Evolutionary conservation across 2,113 vertebrate genomes (phyloP), one percentile per base, ranked within the genome.

Genomic region (Phoxinus phoxinus): DNA sequence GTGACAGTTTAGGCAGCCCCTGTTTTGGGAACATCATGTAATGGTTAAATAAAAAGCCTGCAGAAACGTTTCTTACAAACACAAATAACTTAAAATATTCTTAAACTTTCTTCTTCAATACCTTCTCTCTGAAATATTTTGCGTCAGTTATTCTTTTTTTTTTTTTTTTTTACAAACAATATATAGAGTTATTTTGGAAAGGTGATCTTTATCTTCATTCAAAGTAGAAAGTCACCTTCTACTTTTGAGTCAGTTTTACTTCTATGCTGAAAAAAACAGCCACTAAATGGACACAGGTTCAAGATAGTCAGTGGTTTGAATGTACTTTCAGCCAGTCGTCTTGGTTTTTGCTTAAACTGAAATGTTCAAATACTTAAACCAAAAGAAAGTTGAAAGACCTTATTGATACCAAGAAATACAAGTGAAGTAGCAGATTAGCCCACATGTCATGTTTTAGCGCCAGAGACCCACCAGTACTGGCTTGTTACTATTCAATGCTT

Each of bases 381-480:
- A 37, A 37, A 69, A 63, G 9, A 44, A 46, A 46, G n/a, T 19
- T 61, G 94, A 93, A 94, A 90, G 92, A 91, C 92, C 12, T 46
- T 7, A 91, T 2, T 94, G 94, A 93, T 90, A 88, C 87, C 85
- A 93, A 94, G 56, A 83, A 94, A 92, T 89, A 93, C 93, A 95
- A 97, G 95, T 95, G 94, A 95, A 95, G 92, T 91, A 87, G 89
- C 93, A 93, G 94, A 91, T 97, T 97, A 97, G 95, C 95, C 93
- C 94, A 93, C 89, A 92, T 90, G 93, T 91, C 93, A 93, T 90
- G 72, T 44, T 95, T 89, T 92, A 92, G 93, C 95, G 84, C 89
- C 91, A 91, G 74, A 87, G 48, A 96, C 95, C 96, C 96, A 90
- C 93, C 89, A 95, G 96, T 94, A 93, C 92, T 88, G 81, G 89